phyloP scores from a whole-genome alignment of 2,797 vertebrate species.

The Gobionotothen gibberifrons region DNA sequence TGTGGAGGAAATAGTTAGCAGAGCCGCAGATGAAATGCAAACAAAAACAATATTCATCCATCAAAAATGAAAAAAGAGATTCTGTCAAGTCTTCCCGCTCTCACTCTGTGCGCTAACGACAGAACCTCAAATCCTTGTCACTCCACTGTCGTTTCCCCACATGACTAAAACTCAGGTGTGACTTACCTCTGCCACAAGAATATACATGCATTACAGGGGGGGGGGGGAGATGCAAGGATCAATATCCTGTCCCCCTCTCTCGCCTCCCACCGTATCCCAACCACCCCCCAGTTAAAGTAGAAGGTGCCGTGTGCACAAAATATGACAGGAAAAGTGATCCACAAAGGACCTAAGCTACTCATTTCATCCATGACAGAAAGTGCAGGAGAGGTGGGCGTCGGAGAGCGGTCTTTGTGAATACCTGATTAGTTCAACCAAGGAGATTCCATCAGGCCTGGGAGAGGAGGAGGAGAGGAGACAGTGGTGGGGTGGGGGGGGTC shows the following conservation, averaged over 20 bases:
- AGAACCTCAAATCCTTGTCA: conserved; percentile 48
- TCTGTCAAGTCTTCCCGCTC: conserved; percentile 45
- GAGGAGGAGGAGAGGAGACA: conserved; percentile 36
- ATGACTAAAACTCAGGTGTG: conserved; percentile 52
- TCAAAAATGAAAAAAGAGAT: conserved; percentile 44
- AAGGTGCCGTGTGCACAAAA: conserved; percentile 51
- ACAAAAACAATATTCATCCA: conserved; percentile 57
- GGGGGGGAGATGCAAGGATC: conserved; percentile 22
- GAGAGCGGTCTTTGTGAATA: conserved; percentile 75
- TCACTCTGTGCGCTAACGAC: conserved; percentile 44
- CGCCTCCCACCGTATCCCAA: conserved; percentile 33
- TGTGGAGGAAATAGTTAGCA: conserved; percentile 43
- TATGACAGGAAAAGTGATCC: conserved; percentile 65
- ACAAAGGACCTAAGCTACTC: conserved; percentile 69
- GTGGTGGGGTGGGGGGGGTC: conserved; percentile 10
- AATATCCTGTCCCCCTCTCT: conserved; percentile 20
- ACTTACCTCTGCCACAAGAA: conserved; percentile 49
- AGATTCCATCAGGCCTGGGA: conserved; percentile 59
- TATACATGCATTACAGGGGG: conserved; percentile 9
- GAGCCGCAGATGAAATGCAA: conserved; percentile 45
- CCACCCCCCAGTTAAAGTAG: conserved; percentile 45
- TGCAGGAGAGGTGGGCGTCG: conserved; percentile 58
- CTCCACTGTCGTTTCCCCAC: conserved; percentile 28
- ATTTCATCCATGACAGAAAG: conserved; percentile 64
- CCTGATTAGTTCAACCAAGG: conserved; percentile 66